Evolutionary conservation across 2,113 vertebrate species (phyloP).

Genomic region (Ctenomys sociabilis): DNA sequence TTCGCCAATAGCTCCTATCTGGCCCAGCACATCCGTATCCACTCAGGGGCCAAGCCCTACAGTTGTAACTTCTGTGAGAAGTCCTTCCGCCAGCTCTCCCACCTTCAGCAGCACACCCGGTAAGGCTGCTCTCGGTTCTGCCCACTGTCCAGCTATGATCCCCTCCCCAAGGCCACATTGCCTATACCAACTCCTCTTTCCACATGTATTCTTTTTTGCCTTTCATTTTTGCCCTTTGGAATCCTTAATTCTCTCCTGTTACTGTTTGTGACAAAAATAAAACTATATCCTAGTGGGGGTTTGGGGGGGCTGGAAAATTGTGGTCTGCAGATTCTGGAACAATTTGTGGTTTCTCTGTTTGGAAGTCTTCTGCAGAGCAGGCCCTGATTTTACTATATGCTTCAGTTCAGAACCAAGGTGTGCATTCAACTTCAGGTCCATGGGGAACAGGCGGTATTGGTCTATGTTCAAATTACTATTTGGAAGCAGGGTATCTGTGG

Average conservation of each 20-base stretch:
- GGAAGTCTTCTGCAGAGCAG: conserved; percentile 79
- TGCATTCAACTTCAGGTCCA: conserved; percentile 72
- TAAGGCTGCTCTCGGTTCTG: conserved; percentile 84
- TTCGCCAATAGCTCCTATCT: conserved; percentile 99
- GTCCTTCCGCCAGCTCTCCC: conserved; percentile 96
- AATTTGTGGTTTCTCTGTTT: conserved; percentile 74
- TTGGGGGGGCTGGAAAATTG: conserved; percentile 43
- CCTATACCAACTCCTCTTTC: neutral
- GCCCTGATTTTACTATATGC: conserved; percentile 75
- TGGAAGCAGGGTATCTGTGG: conserved; percentile 78
- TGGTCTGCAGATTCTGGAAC: conserved; percentile 63
- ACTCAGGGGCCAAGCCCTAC: conserved; percentile 98
- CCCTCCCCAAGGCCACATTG: neutral
- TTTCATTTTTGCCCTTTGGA: conserved; percentile 17
- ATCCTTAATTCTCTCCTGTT: neutral
- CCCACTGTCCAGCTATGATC: neutral
- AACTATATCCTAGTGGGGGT: neutral
- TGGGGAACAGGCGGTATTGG: conserved; percentile 75
- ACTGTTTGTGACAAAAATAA: conserved; percentile 43
- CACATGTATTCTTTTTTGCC: neutral
- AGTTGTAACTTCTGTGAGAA: conserved; percentile 97
- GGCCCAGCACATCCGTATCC: conserved; percentile 98
- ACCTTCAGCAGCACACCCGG: conserved; percentile 96
- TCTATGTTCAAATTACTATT: conserved; percentile 73
- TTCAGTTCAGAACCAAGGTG: conserved; percentile 77